phyloP scores from a whole-genome alignment of 2,888 invertebrate genomes.

The Phyto melanocephala region DNA sequence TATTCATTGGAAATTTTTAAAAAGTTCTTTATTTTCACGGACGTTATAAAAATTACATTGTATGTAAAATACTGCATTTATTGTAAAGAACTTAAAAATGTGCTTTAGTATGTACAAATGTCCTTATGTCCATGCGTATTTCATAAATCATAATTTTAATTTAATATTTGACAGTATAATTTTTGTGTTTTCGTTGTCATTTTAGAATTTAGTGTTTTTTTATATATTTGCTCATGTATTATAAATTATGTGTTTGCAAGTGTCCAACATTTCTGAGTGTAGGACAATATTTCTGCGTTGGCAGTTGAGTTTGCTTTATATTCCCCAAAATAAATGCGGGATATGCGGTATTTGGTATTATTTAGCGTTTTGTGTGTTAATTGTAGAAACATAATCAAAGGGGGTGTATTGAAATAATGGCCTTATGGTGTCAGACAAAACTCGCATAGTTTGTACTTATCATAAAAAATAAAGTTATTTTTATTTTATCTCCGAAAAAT shows the following conservation, averaged over 20 bases:
- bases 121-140: neutral
- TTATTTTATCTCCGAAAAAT: too few species aligned
- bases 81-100: too few species aligned
- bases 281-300: too few species aligned
- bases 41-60: slow-evolving; percentile 12
- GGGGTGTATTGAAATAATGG: too few species aligned
- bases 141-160: slow-evolving; percentile 57
- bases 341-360: too few species aligned
- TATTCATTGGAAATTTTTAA: slow-evolving; percentile 39
- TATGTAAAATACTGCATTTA: slow-evolving; percentile 4
- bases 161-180: slow-evolving; percentile 52
- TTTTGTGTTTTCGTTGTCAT: neutral
- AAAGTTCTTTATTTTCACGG: neutral
- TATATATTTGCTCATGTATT: neutral
- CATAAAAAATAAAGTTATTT: too few species aligned
- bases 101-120: neutral
- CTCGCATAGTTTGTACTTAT: too few species aligned
- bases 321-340: too few species aligned
- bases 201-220: neutral
- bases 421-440: too few species aligned
- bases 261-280: neutral
- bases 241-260: neutral
- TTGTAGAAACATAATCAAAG: too few species aligned
- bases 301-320: too few species aligned
- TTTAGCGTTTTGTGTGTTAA: too few species aligned